phyloP scores from a whole-genome alignment of 2,797 vertebrate genomes.

The Pseudochirops corinnae region DNA sequence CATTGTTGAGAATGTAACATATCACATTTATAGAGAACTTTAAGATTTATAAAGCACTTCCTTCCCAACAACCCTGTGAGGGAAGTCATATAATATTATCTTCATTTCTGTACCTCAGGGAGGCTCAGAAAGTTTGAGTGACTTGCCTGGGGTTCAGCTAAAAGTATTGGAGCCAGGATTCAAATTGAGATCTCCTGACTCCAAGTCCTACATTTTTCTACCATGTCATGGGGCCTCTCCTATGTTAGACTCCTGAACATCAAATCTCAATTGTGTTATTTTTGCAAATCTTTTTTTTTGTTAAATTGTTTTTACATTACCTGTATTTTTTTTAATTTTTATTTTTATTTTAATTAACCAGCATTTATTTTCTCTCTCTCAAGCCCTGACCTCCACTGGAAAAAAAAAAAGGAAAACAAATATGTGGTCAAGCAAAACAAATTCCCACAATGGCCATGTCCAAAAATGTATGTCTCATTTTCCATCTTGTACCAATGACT shows the following conservation, averaged over 20 bases:
- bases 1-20: background rate
- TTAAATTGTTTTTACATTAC: background rate
- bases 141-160: background rate
- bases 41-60: background rate
- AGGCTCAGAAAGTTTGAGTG: background rate
- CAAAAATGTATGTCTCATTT: background rate
- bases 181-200: background rate
- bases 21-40: background rate
- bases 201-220: background rate
- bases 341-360: background rate
- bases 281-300: background rate
- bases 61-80: background rate
- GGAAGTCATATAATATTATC: background rate
- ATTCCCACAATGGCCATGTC: background rate
- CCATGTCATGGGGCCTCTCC: background rate
- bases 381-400: background rate
- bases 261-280: background rate
- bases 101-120: background rate
- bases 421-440: background rate
- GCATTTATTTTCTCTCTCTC: background rate
- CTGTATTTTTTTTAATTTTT: background rate
- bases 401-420: background rate
- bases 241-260: background rate
- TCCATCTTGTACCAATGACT: background rate
- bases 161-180: background rate